These are phyloP conservation scores for Sitta europaea DNA, from an alignment of 2,113 vertebrate species.

Conservation along the genomic window DNA sequence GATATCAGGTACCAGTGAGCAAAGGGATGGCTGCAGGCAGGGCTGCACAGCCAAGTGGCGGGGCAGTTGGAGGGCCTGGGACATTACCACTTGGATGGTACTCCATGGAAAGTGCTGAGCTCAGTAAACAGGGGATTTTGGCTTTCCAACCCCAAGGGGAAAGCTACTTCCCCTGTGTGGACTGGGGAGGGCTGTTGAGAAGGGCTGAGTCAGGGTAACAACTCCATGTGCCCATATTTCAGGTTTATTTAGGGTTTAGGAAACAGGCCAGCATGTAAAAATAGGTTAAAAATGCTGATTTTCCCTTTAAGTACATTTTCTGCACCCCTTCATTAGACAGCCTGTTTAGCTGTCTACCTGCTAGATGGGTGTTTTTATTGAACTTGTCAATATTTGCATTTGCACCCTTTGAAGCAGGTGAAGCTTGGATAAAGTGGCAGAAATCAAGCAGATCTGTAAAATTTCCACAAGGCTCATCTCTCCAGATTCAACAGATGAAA, in stretches of 20 bases:
- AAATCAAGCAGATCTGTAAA: neutral
- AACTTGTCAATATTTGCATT: slow-evolving; percentile 19
- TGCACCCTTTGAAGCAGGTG: neutral
- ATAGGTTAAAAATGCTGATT: neutral
- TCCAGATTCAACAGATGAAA: neutral
- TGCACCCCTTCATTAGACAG: neutral
- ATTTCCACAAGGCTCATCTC: neutral
- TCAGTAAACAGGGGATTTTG: neutral
- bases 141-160: neutral
- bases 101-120: neutral
- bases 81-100: accelerated
- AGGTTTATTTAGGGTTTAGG: neutral
- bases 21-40: neutral
- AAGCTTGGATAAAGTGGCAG: neutral
- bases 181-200: neutral
- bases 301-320: neutral
- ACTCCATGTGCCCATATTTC: neutral
- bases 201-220: neutral
- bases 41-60: neutral
- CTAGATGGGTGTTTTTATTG: neutral
- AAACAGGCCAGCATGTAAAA: neutral
- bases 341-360: neutral
- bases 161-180: accelerated
- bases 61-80: neutral
- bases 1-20: neutral